Evolutionary conservation across 2,113 vertebrate genomes (phyloP).

Genomic region (Sterrhoptilus dennistouni): DNA sequence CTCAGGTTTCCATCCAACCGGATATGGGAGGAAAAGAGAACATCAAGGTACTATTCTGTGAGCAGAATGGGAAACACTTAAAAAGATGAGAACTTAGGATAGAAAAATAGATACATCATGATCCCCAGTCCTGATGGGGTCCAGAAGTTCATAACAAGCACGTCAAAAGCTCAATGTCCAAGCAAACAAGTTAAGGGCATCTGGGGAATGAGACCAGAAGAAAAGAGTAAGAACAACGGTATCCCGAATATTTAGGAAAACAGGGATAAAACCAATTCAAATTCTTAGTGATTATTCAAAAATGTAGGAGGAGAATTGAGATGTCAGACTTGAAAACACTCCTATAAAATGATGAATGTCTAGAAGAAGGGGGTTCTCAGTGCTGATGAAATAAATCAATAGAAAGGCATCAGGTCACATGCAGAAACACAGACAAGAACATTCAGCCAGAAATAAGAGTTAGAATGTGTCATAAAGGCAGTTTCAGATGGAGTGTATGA

Average conservation of each 20-base stretch:
- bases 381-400: background rate
- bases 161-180: background rate
- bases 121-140: background rate
- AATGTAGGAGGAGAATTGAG: background rate
- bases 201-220: background rate
- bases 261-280: background rate
- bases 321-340: background rate
- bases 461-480: background rate
- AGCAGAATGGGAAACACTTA: background rate
- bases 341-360: background rate
- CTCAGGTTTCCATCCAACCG: fast-evolving
- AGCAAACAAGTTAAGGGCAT: background rate
- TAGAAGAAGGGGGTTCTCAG: background rate
- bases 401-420: background rate
- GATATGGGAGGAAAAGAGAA: background rate
- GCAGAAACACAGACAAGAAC: background rate
- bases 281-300: background rate
- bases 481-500: background rate
- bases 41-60: background rate
- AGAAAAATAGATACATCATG: background rate
- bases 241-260: background rate
- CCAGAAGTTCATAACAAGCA: background rate
- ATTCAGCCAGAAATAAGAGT: background rate
- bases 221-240: fast-evolving
- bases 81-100: background rate